phyloP scores from a whole-genome alignment of 2,888 invertebrate genomes.

The Amphiduros pacificus region DNA sequence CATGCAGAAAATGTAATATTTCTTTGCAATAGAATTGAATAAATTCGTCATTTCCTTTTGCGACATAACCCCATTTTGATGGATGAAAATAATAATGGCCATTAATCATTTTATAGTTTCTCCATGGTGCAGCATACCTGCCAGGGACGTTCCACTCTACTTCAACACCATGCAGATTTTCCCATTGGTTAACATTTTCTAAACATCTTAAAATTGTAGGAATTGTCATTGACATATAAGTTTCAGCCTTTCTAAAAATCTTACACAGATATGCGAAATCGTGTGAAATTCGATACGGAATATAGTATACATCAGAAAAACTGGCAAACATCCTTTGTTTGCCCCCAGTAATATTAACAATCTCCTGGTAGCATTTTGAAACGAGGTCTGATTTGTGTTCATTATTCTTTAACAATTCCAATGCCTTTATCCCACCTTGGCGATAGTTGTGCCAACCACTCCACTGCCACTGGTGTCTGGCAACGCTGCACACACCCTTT shows the following conservation, averaged over 20 bases:
- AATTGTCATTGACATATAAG: slow-evolving; percentile 32
- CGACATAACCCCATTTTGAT: slow-evolving; percentile 26
- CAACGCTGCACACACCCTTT: slow-evolving; percentile 31
- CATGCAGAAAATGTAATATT: slow-evolving; percentile 24
- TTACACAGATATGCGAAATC: slow-evolving; percentile 20
- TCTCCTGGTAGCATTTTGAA: slow-evolving; percentile 18
- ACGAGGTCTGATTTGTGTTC: neutral
- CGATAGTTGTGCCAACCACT: slow-evolving; percentile 22
- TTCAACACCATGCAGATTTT: slow-evolving; percentile 15
- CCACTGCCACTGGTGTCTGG: slow-evolving; percentile 27
- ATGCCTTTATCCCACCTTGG: slow-evolving; percentile 12
- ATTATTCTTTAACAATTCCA: neutral
- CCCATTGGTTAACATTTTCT: slow-evolving; percentile 4
- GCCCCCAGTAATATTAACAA: slow-evolving; percentile 23
- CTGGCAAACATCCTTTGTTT: slow-evolving; percentile 22
- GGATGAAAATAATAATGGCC: slow-evolving; percentile 29
- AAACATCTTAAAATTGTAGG: slow-evolving; percentile 28
- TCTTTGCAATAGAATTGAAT: slow-evolving; percentile 17
- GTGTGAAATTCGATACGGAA: slow-evolving; percentile 23
- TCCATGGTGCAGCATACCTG: slow-evolving; percentile 25
- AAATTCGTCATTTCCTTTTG: neutral
- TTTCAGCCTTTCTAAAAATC: slow-evolving; percentile 24
- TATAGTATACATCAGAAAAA: slow-evolving; percentile 31
- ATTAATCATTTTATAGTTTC: slow-evolving; percentile 18
- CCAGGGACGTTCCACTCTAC: slow-evolving; percentile 14